Percentiles rank a stretch among this genome's conserved stretches.
Conservation (phyloP, 1,140 invertebrate genomes). For the Drosophila hydei region DNA sequence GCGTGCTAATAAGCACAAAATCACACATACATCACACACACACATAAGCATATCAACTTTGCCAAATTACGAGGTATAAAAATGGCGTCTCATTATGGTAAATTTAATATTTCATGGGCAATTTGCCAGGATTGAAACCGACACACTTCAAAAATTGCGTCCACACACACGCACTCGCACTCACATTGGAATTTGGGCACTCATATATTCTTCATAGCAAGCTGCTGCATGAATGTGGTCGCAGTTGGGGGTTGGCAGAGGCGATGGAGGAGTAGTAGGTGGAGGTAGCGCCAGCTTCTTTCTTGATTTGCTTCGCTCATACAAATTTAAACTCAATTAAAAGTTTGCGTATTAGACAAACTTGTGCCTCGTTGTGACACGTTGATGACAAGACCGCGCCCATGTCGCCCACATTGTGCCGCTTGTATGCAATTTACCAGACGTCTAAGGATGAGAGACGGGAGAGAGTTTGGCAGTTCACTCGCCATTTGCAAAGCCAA, state of each 20-base stretch:
- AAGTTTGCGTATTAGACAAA: slow-evolving; percentile 77
- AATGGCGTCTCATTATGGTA: slow-evolving; percentile 78
- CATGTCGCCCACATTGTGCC: not conserved
- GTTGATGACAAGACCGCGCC: slow-evolving; percentile 30
- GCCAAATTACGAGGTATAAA: slow-evolving; percentile 71
- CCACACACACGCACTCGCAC: slow-evolving; percentile 21
- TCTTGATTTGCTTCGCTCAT: slow-evolving; percentile 57
- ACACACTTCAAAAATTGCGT: slow-evolving; percentile 77
- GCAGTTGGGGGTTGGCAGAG: not conserved
- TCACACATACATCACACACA: slow-evolving; percentile 42
- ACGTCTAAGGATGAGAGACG: not conserved
- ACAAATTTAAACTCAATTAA: slow-evolving; percentile 82
- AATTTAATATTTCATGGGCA: slow-evolving; percentile 81
- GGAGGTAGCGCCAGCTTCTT: slow-evolving; percentile 22
- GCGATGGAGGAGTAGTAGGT: not conserved
- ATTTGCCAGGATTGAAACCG: slow-evolving; percentile 79
- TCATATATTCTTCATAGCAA: slow-evolving; percentile 53
- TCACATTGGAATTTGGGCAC: slow-evolving; percentile 46
- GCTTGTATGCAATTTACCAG: slow-evolving; percentile 45
- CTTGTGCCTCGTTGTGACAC: slow-evolving; percentile 55
- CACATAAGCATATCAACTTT: slow-evolving; percentile 55
- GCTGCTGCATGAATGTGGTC: slow-evolving; percentile 38
- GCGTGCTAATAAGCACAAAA: slow-evolving; percentile 49
- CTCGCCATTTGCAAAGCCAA: slow-evolving; percentile 38
- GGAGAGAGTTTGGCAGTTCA: not conserved